Base-by-base conservation (phyloP, 2,888 invertebrate genomes). In the Zaprionus bogoriensis region DNA sequence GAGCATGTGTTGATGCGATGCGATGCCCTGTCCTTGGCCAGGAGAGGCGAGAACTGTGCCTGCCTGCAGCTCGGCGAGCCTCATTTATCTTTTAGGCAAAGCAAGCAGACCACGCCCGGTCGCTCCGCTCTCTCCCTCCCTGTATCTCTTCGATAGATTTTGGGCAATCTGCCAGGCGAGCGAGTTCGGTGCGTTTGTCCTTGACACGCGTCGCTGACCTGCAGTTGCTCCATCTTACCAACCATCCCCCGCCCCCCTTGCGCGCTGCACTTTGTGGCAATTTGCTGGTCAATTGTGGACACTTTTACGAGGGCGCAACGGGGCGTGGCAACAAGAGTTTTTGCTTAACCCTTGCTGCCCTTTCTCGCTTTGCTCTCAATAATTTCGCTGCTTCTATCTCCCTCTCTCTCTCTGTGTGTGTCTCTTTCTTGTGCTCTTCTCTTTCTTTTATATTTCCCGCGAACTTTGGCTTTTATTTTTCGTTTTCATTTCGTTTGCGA, bases 221-320 rank as follows among this genome's bases (percentile, higher is more conserved):
- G 19, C 46, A 46, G 36, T 41, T 30, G 23, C 41, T 30, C 23
- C 14, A 17, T 10, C 19, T n/a, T 1, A 0, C 7, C 2, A 27
- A 19, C 12, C 23, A 42, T 25, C 44, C 12, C 36, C 5, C 23
- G 4, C 7, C n/a, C 42, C 32, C 47, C 61, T 55, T 61, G 54
- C 48, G 61, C 25, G 66, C 55, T 61, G 54, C 48, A 64, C 25
- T 67, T 67, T 50, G 36, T 41, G 65, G 58, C 66, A 66, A 78
- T 77, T 79, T 67, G 59, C 71, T 75, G 71, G 60, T 61, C 76
- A 77, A 77, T 77, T 77, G 68, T 66, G 58, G 60, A 60, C 74
- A 60, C 28, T 64, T 61, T 51, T 32, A 14, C 2, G 14, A 9
- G 17, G 32, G 32, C 32, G 32, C 2, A 9, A 22, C 22, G 44